phyloP scores from a whole-genome alignment of 2,113 vertebrate species.

The Microtus oregoni region DNA sequence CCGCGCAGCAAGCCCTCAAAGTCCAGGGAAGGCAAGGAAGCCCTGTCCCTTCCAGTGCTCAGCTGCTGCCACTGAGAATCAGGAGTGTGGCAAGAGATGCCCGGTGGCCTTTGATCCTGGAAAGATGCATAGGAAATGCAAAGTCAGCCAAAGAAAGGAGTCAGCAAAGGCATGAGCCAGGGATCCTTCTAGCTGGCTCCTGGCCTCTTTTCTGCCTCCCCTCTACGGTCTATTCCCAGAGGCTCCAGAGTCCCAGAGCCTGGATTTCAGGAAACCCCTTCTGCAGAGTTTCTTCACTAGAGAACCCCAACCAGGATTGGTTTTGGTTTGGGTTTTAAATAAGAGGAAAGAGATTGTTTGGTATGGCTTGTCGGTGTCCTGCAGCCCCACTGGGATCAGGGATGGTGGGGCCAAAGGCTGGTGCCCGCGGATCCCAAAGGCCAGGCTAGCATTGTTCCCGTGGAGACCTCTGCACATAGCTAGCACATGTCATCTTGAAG shows the following conservation, averaged over 20 bases:
- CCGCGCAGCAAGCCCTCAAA: background rate
- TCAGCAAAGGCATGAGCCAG: background rate
- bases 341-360: background rate
- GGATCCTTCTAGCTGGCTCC: slow-evolving; percentile 27
- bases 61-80: slow-evolving; percentile 43
- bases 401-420: background rate
- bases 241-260: background rate
- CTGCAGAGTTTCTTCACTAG: slow-evolving; percentile 32
- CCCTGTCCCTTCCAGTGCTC: slow-evolving; percentile 45
- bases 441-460: background rate
- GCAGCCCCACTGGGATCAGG: background rate
- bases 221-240: background rate
- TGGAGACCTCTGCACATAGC: background rate
- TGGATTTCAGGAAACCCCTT: background rate
- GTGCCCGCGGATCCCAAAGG: background rate
- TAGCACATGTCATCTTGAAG: background rate
- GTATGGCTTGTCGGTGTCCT: background rate
- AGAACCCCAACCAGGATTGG: background rate
- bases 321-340: background rate
- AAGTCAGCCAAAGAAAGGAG: slow-evolving; percentile 67
- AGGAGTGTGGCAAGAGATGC: slow-evolving; percentile 19
- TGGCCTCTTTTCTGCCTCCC: background rate
- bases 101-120: slow-evolving; percentile 57
- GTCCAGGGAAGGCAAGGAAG: background rate
- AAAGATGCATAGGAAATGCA: slow-evolving; percentile 26